phyloP scores from a whole-genome alignment of 2,113 vertebrate species.

The Engraulis encrasicolus region DNA sequence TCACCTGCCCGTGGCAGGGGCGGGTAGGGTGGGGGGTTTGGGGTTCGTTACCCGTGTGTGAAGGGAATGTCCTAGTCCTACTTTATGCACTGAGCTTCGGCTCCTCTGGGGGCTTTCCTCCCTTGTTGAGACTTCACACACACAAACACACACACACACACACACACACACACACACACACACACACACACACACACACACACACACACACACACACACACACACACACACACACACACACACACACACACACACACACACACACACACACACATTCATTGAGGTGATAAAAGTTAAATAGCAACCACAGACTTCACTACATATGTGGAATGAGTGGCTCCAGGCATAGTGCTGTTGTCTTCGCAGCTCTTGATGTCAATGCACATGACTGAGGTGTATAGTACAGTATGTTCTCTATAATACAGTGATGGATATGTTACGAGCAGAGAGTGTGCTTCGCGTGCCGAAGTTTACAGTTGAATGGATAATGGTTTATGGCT shows the following conservation, averaged over 20 bases:
- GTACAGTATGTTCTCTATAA: no score
- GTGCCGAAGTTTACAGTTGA: background rate
- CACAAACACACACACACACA: no score
- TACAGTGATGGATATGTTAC: background rate
- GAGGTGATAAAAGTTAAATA: constrained; percentile 13
- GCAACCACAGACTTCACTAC: background rate
- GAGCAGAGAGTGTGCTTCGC: background rate
- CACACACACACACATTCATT: background rate
- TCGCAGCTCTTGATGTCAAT: background rate
- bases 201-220: background rate
- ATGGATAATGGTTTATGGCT: background rate
- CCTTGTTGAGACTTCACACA: constrained; percentile 33
- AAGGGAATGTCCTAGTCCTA: constrained; percentile 4
- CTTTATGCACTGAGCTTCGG: background rate
- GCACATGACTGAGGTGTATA: background rate
- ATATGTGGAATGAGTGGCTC: background rate
- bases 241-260: no score
- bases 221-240: no score
- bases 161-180: no score
- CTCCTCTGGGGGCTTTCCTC: constrained; percentile 9
- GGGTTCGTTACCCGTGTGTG: background rate
- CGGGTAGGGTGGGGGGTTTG: background rate
- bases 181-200: no score
- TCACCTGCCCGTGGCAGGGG: background rate
- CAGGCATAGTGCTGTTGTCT: background rate